phyloP scores from a whole-genome alignment of 2,797 vertebrate species.

The Hylomyscus alleni region DNA sequence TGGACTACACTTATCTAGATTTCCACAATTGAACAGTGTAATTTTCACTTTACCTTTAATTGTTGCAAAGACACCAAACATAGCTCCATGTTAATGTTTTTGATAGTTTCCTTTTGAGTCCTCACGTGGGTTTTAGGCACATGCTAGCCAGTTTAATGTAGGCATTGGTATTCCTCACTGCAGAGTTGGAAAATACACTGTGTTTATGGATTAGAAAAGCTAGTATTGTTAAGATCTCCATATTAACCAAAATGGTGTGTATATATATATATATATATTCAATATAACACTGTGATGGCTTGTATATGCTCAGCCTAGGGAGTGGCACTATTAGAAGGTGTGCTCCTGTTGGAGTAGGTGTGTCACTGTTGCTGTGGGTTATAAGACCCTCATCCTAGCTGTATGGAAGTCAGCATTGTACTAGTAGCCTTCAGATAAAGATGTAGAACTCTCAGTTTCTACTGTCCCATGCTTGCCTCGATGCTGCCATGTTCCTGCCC shows the following conservation, averaged over 20 bases:
- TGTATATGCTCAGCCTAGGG: no score
- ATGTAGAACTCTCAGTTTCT: no score
- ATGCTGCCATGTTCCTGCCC: no score
- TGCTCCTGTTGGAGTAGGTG: no score
- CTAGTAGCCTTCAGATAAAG: no score
- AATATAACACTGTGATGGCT: background rate
- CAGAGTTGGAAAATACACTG: background rate
- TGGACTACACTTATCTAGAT: background rate
- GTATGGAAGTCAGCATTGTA: no score
- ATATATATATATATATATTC: background rate
- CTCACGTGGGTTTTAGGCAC: background rate
- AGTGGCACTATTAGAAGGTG: no score
- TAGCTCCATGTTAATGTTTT: background rate
- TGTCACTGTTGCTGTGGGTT: no score
- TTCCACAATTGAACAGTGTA: background rate
- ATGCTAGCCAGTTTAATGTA: background rate
- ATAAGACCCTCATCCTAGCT: no score
- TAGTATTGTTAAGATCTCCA: background rate
- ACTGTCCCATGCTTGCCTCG: no score
- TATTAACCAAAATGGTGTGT: background rate
- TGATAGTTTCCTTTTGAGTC: background rate
- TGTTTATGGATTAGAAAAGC: background rate
- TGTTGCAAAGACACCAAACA: conserved; percentile 13
- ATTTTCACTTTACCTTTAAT: conserved; percentile 61
- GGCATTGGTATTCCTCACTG: background rate